phyloP scores from a whole-genome alignment of 1,140 invertebrate genomes.

The Ceratosolen fusciceps region DNA sequence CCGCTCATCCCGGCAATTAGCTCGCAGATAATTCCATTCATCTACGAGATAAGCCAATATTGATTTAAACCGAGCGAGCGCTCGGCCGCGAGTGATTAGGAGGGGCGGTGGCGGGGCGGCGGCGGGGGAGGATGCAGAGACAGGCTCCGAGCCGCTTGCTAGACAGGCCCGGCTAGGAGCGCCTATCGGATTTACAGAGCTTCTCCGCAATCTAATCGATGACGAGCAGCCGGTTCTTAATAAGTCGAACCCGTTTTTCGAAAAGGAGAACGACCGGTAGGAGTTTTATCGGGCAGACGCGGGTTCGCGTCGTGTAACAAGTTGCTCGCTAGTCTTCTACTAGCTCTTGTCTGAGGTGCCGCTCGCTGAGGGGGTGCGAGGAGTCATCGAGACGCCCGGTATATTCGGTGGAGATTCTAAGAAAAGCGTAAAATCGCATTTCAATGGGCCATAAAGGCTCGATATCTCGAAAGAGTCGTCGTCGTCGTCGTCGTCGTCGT shows the following conservation, averaged over 20 bases:
- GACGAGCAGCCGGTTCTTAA: not conserved
- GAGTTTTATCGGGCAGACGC: not conserved
- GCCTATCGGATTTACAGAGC: not conserved
- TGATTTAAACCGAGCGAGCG: not conserved
- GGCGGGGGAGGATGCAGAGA: too few relatives aligned
- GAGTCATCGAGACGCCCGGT: not conserved
- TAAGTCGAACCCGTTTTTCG: not conserved
- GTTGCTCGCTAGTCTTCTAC: not conserved
- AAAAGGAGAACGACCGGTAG: not conserved
- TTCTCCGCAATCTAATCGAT: not conserved
- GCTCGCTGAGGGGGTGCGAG: not conserved
- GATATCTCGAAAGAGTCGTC: not conserved
- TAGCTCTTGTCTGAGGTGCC: not conserved
- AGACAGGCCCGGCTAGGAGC: not conserved
- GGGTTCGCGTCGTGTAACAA: not conserved
- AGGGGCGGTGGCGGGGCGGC: too few relatives aligned
- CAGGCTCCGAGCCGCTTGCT: not conserved
- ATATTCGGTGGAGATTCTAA: not conserved
- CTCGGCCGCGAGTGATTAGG: not conserved
- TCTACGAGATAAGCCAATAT: not conserved
- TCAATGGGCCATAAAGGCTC: not conserved
- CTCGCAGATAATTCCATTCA: not conserved
- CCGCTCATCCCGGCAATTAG: too few relatives aligned
- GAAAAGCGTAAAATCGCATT: conserved; percentile 11
- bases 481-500: too few relatives aligned